Base-by-base conservation (phyloP, 2,113 vertebrate species). In the Nanorana parkeri region DNA sequence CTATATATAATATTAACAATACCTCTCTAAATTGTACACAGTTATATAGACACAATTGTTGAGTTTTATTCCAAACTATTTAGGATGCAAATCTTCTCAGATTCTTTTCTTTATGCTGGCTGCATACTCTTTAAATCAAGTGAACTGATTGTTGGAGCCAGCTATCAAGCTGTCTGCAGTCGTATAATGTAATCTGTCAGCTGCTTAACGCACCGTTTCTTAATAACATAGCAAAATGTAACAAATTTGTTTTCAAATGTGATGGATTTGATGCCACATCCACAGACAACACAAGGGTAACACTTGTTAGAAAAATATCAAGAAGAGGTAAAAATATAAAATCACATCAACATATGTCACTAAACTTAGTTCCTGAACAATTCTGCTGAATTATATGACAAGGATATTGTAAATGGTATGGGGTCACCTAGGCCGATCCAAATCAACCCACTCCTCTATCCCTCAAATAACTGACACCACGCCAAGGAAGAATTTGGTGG, bases 81-180 rank as follows among this genome's bases (percentile, higher is more conserved):
- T 47, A 10, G 41, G 41, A 47, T 47, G 41, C 41, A 47, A 8
- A 47, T 47, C 41, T 47, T 47, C 41, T 47, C 41, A 47, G 41
- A 47, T 47, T 47, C 41, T 47, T 47, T 47, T 47, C 41, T 15
- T 47, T 47, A 47, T 15, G 74, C 60, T 52, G 66, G 47, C 41
- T 72, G 60, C 78, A 72, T 81, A 72, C 69, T 65, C 51, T 74
- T 75, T 75, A 81, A 74, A 81, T 81, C 80, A 74, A 81, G 61
- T 75, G 61, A 56, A 65, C 69, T 81, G 80, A 72, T 75, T 69
- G 61, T 74, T 81, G 54, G 51, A 81, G 67, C 80, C 51, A 64
- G 80, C 69, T 81, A 81, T 81, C 80, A 75, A 81, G 63, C 80
- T 81, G 80, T 81, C 80, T 74, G 60, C 69, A 74, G 41, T 74